A percentile compares a stretch with the other conserved stretches of the same genome.
Conservation (phyloP, 2,797 vertebrate species). For the Nannoperca australis region DNA sequence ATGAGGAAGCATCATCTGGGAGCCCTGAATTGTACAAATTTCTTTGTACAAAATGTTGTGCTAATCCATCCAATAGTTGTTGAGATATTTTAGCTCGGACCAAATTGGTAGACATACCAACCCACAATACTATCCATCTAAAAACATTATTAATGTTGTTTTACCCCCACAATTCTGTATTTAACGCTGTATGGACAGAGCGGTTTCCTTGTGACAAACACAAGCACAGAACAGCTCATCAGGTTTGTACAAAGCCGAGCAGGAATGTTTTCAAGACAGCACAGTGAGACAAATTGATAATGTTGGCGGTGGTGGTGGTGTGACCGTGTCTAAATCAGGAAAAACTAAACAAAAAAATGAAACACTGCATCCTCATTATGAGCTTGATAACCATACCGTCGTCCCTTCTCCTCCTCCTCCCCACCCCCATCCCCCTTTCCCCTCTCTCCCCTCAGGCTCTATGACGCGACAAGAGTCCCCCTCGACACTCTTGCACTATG, state of each 20-base stretch:
- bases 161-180: constrained; percentile 29
- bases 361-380: constrained; percentile 29
- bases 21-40: background rate
- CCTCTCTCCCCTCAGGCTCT: constrained; percentile 80
- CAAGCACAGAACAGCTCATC: background rate
- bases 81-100: background rate
- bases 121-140: too few relatives aligned
- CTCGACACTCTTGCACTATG: constrained; percentile 80
- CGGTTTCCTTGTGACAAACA: too few relatives aligned
- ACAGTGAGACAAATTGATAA: constrained; percentile 8
- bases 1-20: background rate
- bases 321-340: constrained; percentile 53
- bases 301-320: constrained; percentile 28
- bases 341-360: background rate
- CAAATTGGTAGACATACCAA: too few relatives aligned
- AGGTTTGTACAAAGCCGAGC: constrained; percentile 23
- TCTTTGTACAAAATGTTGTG: background rate
- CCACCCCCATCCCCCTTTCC: constrained; percentile 10
- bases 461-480: constrained; percentile 84
- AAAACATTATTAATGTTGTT: background rate
- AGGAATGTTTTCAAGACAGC: background rate
- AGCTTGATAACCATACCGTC: constrained; percentile 60
- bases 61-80: background rate
- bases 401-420: constrained; percentile 30
- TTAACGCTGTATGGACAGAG: background rate